Conservation (phyloP, 30 jellyfish, hydroid and myxozoan species). For the Turritopsis rubra region DNA sequence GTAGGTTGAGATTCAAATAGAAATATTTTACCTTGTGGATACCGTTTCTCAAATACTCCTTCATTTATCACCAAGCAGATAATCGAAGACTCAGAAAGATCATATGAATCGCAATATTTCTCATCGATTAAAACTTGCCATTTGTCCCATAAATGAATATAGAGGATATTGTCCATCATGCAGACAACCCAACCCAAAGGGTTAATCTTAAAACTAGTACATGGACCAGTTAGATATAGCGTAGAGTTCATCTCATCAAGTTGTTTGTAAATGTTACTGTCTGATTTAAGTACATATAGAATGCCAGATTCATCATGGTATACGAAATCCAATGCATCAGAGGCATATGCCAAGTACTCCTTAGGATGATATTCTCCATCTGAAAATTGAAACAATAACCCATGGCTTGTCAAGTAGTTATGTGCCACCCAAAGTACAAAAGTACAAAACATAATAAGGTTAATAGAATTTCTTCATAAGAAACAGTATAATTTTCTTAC, state of each 20-base stretch:
- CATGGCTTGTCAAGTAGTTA: too few species aligned
- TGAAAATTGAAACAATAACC: background rate
- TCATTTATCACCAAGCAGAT: background rate
- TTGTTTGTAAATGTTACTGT: background rate
- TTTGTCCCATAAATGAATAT: background rate
- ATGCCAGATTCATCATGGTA: background rate
- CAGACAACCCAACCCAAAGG: background rate
- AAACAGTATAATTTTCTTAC: background rate
- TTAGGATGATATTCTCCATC: background rate
- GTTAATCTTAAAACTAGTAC: background rate
- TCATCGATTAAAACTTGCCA: conserved; percentile 13
- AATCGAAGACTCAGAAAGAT: background rate
- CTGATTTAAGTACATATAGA: background rate
- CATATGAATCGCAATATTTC: background rate
- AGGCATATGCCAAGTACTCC: background rate
- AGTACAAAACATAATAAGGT: too few species aligned
- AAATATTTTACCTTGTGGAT: background rate
- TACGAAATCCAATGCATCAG: background rate
- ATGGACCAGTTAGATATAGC: background rate
- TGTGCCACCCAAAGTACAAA: too few species aligned
- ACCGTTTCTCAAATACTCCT: background rate
- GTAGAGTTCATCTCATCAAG: background rate
- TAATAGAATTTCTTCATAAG: too few species aligned
- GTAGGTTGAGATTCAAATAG: too few species aligned
- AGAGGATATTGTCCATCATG: background rate